These are phyloP conservation scores for Scaptomyza tumidula DNA, from an alignment of 2,888 invertebrate species.

Conservation along the genomic window DNA sequence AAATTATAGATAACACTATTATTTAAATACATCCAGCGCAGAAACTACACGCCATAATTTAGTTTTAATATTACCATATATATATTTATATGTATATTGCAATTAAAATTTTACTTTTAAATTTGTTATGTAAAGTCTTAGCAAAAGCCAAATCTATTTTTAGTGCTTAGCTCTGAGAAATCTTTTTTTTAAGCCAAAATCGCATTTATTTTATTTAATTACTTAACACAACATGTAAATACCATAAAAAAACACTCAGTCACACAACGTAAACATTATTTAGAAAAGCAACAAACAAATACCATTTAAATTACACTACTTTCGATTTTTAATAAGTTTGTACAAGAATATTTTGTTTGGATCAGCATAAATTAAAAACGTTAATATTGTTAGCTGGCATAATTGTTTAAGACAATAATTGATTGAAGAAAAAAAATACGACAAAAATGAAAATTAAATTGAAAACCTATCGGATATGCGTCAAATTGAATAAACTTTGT, in stretches of 20 bases:
- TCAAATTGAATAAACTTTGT: slow-evolving; percentile 37
- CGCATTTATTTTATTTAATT: slow-evolving; percentile 72
- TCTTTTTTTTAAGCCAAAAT: slow-evolving; percentile 53
- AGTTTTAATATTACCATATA: slow-evolving; percentile 34
- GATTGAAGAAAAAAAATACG: slow-evolving; percentile 41
- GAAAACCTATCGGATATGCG: slow-evolving; percentile 11
- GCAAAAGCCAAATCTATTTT: slow-evolving; percentile 75
- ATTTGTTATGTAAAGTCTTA: slow-evolving; percentile 54
- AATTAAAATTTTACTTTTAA: slow-evolving; percentile 8
- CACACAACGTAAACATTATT: slow-evolving; percentile 1
- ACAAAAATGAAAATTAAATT: slow-evolving; percentile 5
- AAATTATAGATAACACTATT: slow-evolving; percentile 22
- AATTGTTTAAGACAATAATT: slow-evolving; percentile 81
- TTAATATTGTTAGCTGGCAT: slow-evolving; percentile 69
- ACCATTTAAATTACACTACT: slow-evolving; percentile 1
- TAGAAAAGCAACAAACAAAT: slow-evolving; percentile 10
- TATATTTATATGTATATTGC: slow-evolving; percentile 7
- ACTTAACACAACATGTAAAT: slow-evolving; percentile 60
- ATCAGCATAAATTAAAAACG: slow-evolving; percentile 31
- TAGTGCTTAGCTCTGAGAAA: slow-evolving; percentile 53
- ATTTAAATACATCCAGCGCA: slow-evolving; percentile 47
- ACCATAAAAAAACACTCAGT: slow-evolving; percentile 25
- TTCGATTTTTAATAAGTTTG: slow-evolving; percentile 20
- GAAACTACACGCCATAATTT: slow-evolving; percentile 68
- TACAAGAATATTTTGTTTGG: slow-evolving; percentile 27